A percentile compares a stretch with the other conserved stretches of the same genome.
Evolutionary conservation across 1,140 invertebrate species (phyloP).

Genomic region (Rhopalosiphum padi): DNA sequence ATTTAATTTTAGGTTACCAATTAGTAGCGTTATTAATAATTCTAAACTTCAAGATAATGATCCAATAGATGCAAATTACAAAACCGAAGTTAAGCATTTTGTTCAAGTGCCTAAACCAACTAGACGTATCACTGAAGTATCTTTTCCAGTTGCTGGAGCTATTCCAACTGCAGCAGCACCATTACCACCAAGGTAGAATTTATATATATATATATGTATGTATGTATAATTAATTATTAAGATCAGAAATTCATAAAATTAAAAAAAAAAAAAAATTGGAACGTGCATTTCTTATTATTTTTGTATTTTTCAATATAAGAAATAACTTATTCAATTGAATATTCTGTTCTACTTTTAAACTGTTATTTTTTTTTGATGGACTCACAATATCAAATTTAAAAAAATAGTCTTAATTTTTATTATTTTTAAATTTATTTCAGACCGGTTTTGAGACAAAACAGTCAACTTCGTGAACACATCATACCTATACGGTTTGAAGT

Average conservation of each 20-base stretch:
- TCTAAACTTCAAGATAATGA: slow-evolving; percentile 59
- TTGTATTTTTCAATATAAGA: background rate
- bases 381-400: background rate
- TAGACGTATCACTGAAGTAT: slow-evolving; percentile 69
- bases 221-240: background rate
- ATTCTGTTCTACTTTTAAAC: no score
- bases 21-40: background rate
- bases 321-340: no score
- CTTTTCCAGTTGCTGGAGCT: slow-evolving; percentile 67
- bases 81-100: slow-evolving; percentile 71
- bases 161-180: slow-evolving; percentile 64
- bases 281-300: background rate
- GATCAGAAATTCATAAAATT: background rate
- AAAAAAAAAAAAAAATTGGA: background rate
- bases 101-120: slow-evolving; percentile 66
- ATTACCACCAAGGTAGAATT: slow-evolving; percentile 52
- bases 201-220: background rate
- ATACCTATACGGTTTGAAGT: slow-evolving; percentile 68
- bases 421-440: slow-evolving; percentile 54
- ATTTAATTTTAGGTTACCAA: slow-evolving; percentile 30
- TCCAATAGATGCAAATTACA: slow-evolving; percentile 64
- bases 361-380: background rate
- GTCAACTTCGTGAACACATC: slow-evolving; percentile 66
- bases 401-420: background rate
- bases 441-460: slow-evolving; percentile 61